Evolutionary conservation across 2,888 invertebrate species (phyloP).

Genomic region (Mythimna ferrago): DNA sequence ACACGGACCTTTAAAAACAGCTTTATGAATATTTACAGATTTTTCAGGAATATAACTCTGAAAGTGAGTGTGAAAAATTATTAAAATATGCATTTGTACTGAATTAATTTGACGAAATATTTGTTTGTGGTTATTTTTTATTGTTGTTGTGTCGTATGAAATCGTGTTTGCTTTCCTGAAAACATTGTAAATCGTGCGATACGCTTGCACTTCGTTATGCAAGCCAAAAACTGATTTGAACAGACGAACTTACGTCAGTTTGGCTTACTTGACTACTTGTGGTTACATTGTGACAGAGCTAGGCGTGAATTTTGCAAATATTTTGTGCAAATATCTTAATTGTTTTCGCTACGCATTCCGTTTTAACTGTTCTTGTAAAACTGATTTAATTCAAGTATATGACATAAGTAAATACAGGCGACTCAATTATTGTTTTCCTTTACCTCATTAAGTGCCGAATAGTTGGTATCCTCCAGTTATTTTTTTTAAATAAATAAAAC

Average conservation of each 20-base stretch:
- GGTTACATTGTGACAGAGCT: not conserved
- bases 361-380: no score
- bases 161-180: not conserved
- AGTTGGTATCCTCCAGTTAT: no score
- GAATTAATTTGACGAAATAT: slow-evolving; percentile 47
- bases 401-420: no score
- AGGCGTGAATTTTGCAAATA: no score
- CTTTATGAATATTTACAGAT: slow-evolving; percentile 58
- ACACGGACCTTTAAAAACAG: slow-evolving; percentile 39
- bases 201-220: slow-evolving; percentile 17
- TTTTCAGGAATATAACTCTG: slow-evolving; percentile 33
- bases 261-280: not conserved
- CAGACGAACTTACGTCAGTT: not conserved
- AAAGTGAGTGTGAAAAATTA: slow-evolving; percentile 49
- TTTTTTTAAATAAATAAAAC: no score
- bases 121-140: slow-evolving; percentile 13
- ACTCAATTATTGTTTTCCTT: no score
- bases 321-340: not conserved
- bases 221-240: not conserved
- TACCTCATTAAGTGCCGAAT: no score
- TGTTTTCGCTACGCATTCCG: no score
- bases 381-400: no score
- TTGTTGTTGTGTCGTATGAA: not conserved
- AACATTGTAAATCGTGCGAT: not conserved
- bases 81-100: slow-evolving; percentile 55